Conservation (phyloP, 1,140 invertebrate species). For the Drosophila pallidifrons region DNA sequence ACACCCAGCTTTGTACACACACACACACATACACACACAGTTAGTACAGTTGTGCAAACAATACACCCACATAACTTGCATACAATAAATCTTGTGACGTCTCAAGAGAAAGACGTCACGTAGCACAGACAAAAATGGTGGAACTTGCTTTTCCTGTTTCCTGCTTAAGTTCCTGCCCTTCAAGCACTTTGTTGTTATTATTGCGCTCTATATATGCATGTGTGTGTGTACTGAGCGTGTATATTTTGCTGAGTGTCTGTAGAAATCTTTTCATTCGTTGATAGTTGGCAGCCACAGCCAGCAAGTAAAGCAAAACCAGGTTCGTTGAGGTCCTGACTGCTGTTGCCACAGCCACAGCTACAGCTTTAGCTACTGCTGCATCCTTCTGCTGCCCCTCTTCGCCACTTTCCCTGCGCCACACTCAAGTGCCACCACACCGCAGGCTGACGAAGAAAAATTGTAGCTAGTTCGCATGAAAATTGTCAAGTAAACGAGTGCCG, state of each 20-base stretch:
- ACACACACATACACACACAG: not conserved
- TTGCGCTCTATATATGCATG: conserved; percentile 7
- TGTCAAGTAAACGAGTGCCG: conserved; percentile 64
- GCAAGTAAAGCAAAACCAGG: conserved; percentile 48
- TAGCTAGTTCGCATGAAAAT: conserved; percentile 76
- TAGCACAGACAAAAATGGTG: conserved; percentile 67
- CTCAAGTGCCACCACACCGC: conserved; percentile 36
- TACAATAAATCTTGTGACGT: conserved; percentile 83
- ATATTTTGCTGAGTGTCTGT: conserved; percentile 31
- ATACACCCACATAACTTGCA: conserved; percentile 73
- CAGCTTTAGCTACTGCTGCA: conserved; percentile 14
- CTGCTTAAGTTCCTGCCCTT: conserved; percentile 74
- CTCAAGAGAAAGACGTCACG: conserved; percentile 82
- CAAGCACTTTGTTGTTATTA: conserved; percentile 43
- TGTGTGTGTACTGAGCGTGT: conserved; percentile 4
- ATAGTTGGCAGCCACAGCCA: conserved; percentile 54
- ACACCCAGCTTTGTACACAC: conserved; percentile 19
- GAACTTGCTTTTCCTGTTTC: conserved; percentile 78
- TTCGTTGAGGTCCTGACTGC: conserved; percentile 41
- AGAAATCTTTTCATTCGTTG: conserved; percentile 70
- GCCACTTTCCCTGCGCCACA: not conserved
- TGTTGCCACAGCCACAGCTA: conserved; percentile 11
- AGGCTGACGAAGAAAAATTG: conserved; percentile 78
- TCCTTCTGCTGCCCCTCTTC: conserved; percentile 1
- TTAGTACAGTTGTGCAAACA: conserved; percentile 53